Conservation (phyloP, 2,797 vertebrate species). For the Scyliorhinus canicula region DNA sequence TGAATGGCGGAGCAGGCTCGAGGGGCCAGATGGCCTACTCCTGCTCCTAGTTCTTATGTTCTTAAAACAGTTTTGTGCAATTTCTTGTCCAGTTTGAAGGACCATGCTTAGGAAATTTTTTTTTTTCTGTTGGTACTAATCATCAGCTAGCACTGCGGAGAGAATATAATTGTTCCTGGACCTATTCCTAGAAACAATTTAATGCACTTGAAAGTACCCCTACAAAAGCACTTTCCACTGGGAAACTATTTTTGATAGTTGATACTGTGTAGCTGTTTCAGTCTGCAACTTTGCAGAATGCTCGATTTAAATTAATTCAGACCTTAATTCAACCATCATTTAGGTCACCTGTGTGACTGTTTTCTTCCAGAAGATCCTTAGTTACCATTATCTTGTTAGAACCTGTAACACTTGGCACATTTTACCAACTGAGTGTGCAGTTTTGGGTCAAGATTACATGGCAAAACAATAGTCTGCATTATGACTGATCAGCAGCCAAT, state of each 20-base stretch:
- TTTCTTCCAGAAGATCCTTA: neutral
- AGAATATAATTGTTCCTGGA: conserved; percentile 13
- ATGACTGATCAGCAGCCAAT: neutral
- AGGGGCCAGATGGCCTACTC: too few relatives aligned
- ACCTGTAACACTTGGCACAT: neutral
- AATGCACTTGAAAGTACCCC: conserved; percentile 14
- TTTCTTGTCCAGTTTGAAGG: neutral
- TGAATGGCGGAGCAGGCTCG: too few relatives aligned
- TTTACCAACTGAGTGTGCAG: neutral
- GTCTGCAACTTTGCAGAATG: neutral
- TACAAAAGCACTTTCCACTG: conserved; percentile 5
- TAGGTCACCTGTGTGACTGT: neutral
- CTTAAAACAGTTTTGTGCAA: neutral
- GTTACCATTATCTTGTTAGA: neutral
- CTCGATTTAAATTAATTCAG: neutral
- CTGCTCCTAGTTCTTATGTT: too few relatives aligned
- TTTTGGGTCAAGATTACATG: neutral
- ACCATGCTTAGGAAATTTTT: neutral
- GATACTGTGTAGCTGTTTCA: neutral
- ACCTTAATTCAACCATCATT: neutral
- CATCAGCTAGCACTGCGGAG: neutral
- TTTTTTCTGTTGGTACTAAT: neutral
- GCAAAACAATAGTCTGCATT: neutral
- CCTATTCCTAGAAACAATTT: neutral
- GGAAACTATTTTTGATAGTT: conserved; percentile 34